Conservation (phyloP, 2,888 invertebrate genomes). For the Pristionchus japonicus region DNA sequence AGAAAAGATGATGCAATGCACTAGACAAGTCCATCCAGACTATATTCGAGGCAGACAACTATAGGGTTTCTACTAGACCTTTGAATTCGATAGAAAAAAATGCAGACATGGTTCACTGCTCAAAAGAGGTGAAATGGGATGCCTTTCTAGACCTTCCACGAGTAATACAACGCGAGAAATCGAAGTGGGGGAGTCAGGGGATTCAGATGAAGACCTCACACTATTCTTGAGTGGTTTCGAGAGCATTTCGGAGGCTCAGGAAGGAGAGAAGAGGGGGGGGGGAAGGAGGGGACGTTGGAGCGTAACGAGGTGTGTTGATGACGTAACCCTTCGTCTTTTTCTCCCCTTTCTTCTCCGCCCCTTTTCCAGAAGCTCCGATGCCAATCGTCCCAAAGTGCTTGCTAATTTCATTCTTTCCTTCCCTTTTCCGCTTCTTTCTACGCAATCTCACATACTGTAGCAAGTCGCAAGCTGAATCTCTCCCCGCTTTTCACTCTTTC, state of each 20-base stretch:
- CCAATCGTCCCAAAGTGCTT: not conserved
- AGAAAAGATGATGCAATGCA: not conserved
- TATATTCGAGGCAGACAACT: not conserved
- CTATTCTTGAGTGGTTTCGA: slow-evolving; percentile 11
- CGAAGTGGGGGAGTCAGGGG: not conserved
- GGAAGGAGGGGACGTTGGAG: not conserved
- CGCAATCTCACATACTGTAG: slow-evolving; percentile 7
- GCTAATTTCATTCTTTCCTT: not conserved
- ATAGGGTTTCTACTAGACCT: not conserved
- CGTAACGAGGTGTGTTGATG: not conserved
- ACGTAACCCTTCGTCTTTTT: not conserved
- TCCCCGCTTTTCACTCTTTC: not conserved
- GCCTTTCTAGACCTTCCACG: not conserved
- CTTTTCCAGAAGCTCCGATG: not conserved
- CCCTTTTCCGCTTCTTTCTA: not conserved
- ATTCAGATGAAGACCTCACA: not conserved
- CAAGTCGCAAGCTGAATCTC: not conserved
- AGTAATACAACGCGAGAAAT: not conserved
- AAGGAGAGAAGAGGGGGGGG: not conserved
- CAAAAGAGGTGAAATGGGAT: not conserved
- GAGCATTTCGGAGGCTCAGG: not conserved
- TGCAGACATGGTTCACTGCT: not conserved
- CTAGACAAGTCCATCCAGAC: not conserved
- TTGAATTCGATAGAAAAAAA: not conserved
- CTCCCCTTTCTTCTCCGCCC: not conserved